A percentile compares a stretch with the other conserved stretches of the same genome.
phyloP scores from a whole-genome alignment of 2,113 vertebrate genomes.

The Cochlearius cochlearius region DNA sequence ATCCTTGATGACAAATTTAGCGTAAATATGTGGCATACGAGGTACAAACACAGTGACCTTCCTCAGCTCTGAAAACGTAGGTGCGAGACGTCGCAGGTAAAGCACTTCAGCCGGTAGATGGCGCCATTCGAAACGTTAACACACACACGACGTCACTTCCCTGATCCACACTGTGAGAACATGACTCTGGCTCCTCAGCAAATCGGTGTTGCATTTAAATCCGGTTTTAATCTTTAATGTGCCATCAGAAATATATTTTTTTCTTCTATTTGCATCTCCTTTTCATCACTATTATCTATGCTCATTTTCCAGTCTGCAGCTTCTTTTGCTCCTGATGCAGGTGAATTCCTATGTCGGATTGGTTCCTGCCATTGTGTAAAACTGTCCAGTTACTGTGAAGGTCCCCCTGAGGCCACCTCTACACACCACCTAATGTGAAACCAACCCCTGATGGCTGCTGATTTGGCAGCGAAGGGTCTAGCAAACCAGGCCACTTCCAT shows the following conservation, averaged over 20 bases:
- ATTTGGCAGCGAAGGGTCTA: fast-evolving
- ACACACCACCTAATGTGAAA: fast-evolving
- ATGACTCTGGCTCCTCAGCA: not conserved
- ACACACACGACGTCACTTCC: fast-evolving
- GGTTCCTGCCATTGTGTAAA: fast-evolving
- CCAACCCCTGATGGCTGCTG: not conserved
- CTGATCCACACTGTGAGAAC: fast-evolving
- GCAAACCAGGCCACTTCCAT: not conserved
- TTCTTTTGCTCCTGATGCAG: not conserved
- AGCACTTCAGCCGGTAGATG: not conserved
- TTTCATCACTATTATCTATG: not conserved
- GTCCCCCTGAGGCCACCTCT: fast-evolving
- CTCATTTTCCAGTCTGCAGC: not conserved
- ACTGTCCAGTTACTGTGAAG: too few relatives aligned
- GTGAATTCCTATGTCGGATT: not conserved
- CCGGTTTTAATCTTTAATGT: not conserved
- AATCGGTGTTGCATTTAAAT: not conserved
- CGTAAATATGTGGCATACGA: not conserved
- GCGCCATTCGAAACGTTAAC: not conserved
- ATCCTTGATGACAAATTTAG: not conserved
- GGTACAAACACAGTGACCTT: not conserved
- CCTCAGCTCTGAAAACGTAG: not conserved
- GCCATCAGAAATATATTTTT: not conserved
- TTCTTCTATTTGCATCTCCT: not conserved
- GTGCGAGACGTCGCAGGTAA: not conserved